Percentiles rank a stretch among this genome's conserved stretches.
Conservation (phyloP, 1,140 invertebrate species). For the Pseudomyrmex dendroicus region DNA sequence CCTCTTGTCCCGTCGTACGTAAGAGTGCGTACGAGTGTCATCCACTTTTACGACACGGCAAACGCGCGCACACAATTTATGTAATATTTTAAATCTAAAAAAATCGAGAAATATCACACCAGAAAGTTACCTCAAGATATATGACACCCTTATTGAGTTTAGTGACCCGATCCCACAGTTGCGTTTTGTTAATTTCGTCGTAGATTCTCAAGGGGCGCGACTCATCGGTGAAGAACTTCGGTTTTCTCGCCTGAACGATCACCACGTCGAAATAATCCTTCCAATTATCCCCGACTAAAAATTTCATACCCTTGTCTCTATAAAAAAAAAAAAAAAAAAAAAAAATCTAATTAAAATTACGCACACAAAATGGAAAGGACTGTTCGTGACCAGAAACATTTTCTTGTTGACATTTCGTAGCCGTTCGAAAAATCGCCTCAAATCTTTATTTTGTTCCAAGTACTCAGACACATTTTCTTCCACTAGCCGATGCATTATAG, state of each 20-base stretch:
- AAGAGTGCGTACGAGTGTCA: too few species aligned
- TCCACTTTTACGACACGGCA: too few species aligned
- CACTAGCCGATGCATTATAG: slow-evolving; percentile 95
- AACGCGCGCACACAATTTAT: too few species aligned
- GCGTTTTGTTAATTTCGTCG: slow-evolving; percentile 91
- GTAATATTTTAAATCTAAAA: too few species aligned
- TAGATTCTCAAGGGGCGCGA: slow-evolving; percentile 95
- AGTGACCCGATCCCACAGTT: slow-evolving; percentile 96
- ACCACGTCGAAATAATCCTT: slow-evolving; percentile 96
- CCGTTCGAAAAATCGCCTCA: slow-evolving; percentile 91
- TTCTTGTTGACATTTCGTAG: slow-evolving; percentile 92
- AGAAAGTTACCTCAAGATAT: slow-evolving; percentile 93
- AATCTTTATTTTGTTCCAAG: slow-evolving; percentile 91
- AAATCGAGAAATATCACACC: slow-evolving; percentile 8
- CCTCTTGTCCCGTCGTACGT: too few species aligned
- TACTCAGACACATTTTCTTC: slow-evolving; percentile 92
- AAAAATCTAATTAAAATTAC: slow-evolving; percentile 74
- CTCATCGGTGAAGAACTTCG: slow-evolving; percentile 97
- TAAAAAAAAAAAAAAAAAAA: slow-evolving; percentile 66
- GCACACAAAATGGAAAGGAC: slow-evolving; percentile 98
- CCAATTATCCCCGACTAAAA: slow-evolving; percentile 96
- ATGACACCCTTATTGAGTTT: slow-evolving; percentile 94
- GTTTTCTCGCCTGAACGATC: slow-evolving; percentile 97
- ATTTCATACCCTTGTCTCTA: slow-evolving; percentile 96
- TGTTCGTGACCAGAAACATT: slow-evolving; percentile 98